phyloP scores from a whole-genome alignment of 2,797 vertebrate species.

The Tragopan temminckii region DNA sequence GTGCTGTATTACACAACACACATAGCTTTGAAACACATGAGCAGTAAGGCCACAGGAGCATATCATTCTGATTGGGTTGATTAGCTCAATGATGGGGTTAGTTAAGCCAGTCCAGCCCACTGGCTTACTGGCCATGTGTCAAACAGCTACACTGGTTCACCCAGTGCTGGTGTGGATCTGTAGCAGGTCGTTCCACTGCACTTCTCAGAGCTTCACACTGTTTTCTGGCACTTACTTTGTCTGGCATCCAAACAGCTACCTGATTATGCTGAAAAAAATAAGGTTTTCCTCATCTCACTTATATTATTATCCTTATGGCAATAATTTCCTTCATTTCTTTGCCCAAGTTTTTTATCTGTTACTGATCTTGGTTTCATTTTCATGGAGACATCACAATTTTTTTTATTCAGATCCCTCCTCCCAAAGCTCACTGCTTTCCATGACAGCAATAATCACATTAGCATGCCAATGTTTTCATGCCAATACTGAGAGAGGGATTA shows the following conservation, averaged over 20 bases:
- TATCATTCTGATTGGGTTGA: neutral
- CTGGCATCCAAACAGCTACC: neutral
- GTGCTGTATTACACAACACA: accelerated
- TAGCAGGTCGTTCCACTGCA: neutral
- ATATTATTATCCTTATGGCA: neutral
- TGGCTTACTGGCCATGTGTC: neutral
- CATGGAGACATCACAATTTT: neutral
- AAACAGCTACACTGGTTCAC: neutral
- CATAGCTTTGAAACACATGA: neutral
- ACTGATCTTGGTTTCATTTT: neutral
- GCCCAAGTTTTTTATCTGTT: neutral
- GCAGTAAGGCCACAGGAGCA: neutral
- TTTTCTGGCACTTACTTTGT: neutral
- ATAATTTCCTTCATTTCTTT: neutral
- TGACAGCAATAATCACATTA: neutral
- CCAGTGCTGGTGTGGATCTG: neutral
- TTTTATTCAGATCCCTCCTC: neutral
- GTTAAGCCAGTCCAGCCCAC: neutral
- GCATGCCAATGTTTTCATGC: neutral
- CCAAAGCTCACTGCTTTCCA: neutral
- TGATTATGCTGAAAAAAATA: neutral
- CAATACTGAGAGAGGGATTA: neutral
- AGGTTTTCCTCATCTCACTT: neutral
- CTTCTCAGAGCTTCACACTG: accelerated
- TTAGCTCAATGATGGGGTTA: neutral